These are phyloP conservation scores for Schlechtendalia chinensis DNA, from an alignment of 1,140 invertebrate species.

Conservation along the genomic window DNA sequence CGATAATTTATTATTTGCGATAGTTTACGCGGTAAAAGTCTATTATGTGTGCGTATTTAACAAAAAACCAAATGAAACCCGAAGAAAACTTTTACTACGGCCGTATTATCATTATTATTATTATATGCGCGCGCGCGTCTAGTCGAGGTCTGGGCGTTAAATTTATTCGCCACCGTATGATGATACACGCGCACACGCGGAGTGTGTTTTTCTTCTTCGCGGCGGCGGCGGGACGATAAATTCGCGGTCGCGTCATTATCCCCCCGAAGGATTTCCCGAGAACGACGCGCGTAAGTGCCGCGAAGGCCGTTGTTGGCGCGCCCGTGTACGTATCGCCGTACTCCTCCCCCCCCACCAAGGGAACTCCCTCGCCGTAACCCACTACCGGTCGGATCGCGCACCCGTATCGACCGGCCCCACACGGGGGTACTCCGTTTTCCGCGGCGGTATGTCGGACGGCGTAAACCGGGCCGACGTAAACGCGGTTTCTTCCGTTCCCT, in stretches of 20 bases:
- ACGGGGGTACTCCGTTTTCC: too few species aligned
- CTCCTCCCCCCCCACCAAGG: too few species aligned
- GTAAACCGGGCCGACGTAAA: too few species aligned
- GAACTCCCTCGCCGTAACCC: too few species aligned
- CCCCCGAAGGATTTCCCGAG: constrained; percentile 24
- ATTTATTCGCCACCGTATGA: not conserved
- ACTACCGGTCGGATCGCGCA: too few species aligned
- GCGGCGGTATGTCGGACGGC: too few species aligned
- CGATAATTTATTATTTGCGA: constrained; percentile 37
- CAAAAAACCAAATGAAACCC: not conserved
- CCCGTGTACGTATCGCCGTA: not conserved
- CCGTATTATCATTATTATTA: too few species aligned
- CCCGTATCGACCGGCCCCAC: not conserved
- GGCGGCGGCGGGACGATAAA: constrained; percentile 8
- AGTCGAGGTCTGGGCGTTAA: not conserved
- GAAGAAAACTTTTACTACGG: not conserved
- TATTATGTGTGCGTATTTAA: not conserved
- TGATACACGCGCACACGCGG: too few species aligned
- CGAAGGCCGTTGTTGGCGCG: not conserved
- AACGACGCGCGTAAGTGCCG: not conserved
- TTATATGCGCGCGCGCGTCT: too few species aligned
- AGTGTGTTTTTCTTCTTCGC: too few species aligned
- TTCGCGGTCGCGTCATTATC: not conserved
- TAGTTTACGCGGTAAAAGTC: not conserved
- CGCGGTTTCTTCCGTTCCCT: too few species aligned